Conservation (phyloP, 2,888 invertebrate genomes). For the Elysia crispata region DNA sequence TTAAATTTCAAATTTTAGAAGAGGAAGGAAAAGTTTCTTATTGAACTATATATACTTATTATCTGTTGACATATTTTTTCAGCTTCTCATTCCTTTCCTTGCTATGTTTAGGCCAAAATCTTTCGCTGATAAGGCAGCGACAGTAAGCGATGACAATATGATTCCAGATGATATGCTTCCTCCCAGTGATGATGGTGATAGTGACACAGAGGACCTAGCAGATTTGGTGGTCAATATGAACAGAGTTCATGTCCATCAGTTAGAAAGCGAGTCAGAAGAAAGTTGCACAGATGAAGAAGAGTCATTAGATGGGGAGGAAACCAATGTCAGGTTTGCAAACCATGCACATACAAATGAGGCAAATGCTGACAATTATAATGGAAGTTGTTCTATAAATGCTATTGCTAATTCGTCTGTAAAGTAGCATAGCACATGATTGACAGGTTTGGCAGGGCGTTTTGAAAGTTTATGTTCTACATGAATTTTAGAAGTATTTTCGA, state of each 20-base stretch:
- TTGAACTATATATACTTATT: too few species aligned
- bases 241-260: conserved; percentile 57
- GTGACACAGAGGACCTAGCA: conserved; percentile 56
- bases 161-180: conserved; percentile 73
- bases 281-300: conserved; percentile 50
- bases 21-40: too few species aligned
- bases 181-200: conserved; percentile 66
- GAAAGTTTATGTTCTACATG: too few species aligned
- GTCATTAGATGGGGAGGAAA: too few species aligned
- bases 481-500: too few species aligned
- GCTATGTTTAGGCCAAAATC: conserved; percentile 65
- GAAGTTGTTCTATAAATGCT: conserved; percentile 12
- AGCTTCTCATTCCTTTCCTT: too few species aligned
- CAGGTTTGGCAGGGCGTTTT: too few species aligned
- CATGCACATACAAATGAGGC: too few species aligned
- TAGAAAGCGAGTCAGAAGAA: conserved; percentile 51
- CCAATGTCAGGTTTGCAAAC: too few species aligned
- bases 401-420: neutral
- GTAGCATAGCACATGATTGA: too few species aligned
- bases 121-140: conserved; percentile 56
- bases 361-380: conserved; percentile 53
- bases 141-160: conserved; percentile 55
- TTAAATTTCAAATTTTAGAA: too few species aligned
- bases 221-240: conserved; percentile 66
- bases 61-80: neutral